Evolutionary conservation across 2,797 vertebrate species (phyloP).

Genomic region (Carcharodon carcharias): DNA sequence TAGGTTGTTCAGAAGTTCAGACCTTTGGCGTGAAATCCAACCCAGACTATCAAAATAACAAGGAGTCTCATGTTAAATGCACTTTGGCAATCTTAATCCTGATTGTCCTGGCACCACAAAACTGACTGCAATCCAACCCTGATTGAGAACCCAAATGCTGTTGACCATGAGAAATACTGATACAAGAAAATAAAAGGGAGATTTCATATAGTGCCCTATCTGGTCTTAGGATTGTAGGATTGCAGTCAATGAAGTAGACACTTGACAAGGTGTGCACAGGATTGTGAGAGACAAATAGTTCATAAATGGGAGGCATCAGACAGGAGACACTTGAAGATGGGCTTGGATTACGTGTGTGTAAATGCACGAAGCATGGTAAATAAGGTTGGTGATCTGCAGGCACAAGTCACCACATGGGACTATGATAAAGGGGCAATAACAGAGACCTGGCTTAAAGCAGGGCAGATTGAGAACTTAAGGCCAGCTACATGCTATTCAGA

Average conservation of each 20-base stretch:
- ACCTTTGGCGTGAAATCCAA: neutral
- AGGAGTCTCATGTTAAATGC: neutral
- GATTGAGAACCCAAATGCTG: neutral
- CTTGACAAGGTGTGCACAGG: neutral
- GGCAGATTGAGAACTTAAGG: neutral
- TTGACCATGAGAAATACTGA: neutral
- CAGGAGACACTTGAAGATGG: neutral
- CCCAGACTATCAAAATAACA: neutral
- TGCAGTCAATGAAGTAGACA: neutral
- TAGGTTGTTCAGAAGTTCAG: neutral
- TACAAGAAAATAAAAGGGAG: neutral
- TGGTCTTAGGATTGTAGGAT: neutral
- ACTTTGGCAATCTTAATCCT: neutral
- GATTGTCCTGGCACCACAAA: neutral
- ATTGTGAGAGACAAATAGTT: neutral
- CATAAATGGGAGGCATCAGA: neutral
- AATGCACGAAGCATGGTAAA: neutral
- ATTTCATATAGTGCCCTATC: neutral
- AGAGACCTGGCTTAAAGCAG: neutral
- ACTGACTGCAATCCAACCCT: neutral
- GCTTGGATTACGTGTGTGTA: neutral
- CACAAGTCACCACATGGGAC: neutral
- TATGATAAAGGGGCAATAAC: neutral
- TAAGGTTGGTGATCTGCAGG: neutral
- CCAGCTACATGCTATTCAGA: neutral